Percentiles rank a stretch among this genome's conserved stretches.
Conservation (phyloP, 2,888 invertebrate genomes). For the Cataglyphis rosenhaueri region DNA sequence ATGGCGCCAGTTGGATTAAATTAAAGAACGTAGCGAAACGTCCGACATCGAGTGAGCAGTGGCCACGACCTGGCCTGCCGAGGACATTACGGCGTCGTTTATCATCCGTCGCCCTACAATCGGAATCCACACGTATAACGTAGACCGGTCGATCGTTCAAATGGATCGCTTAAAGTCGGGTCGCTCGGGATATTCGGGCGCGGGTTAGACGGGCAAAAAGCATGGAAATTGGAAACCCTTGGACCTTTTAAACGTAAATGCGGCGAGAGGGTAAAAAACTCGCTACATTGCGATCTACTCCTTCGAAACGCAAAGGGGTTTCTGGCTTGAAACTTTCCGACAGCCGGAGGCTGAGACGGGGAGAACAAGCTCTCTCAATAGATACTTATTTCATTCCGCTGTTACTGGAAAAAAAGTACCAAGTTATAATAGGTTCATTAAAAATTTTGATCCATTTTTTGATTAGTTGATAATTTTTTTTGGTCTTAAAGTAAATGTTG, state of each 20-base stretch:
- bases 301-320: constrained; percentile 33
- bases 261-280: constrained; percentile 52
- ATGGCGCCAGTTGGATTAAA: constrained; percentile 47
- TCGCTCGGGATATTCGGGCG: constrained; percentile 24
- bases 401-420: background rate
- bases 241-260: constrained; percentile 41
- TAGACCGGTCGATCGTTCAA: constrained; percentile 39
- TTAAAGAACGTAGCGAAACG: constrained; percentile 49
- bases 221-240: constrained; percentile 50
- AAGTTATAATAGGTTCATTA: background rate
- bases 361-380: constrained; percentile 11
- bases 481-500: background rate
- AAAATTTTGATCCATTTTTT: background rate
- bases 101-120: constrained; percentile 54
- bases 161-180: constrained; percentile 65
- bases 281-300: constrained; percentile 40
- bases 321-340: constrained; percentile 36
- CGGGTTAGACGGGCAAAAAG: constrained; percentile 38
- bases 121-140: constrained; percentile 45
- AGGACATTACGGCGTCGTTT: constrained; percentile 63
- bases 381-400: constrained; percentile 17
- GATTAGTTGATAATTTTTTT: background rate
- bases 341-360: background rate
- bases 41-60: constrained; percentile 30
- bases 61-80: constrained; percentile 34